Conservation (phyloP, 2,113 vertebrate species). For the Equus quagga region DNA sequence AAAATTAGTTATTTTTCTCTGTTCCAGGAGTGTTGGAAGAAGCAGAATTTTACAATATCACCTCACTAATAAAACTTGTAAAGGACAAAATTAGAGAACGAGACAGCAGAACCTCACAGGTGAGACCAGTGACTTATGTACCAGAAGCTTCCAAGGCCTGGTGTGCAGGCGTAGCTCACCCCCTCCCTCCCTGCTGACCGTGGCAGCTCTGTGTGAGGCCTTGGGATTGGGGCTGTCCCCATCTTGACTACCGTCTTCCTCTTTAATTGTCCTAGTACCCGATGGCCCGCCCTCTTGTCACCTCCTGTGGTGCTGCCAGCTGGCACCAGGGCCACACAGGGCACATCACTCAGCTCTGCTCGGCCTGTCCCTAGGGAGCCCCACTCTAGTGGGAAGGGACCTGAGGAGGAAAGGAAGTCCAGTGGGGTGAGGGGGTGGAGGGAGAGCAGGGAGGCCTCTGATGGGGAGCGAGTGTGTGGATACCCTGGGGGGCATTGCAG, state of each 20-base stretch:
- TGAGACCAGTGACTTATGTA: slow-evolving; percentile 78
- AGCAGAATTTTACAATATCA: slow-evolving; percentile 99
- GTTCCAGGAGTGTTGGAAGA: slow-evolving; percentile 96
- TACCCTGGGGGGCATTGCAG: neutral
- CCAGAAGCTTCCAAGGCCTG: neutral
- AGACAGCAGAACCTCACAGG: slow-evolving; percentile 97
- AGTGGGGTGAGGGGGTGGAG: neutral
- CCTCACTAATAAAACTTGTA: slow-evolving; percentile 98
- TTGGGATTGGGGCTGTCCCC: neutral
- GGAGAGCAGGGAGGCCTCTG: neutral
- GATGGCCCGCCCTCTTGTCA: too few species aligned
- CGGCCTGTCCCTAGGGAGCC: neutral
- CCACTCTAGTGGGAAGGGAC: neutral
- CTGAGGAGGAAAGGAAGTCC: neutral
- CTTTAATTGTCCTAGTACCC: neutral
- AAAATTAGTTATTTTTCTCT: slow-evolving; percentile 48
- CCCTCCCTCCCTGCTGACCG: accelerated
- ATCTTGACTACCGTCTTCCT: neutral
- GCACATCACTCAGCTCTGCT: neutral
- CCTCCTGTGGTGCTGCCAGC: neutral
- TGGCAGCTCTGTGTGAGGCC: neutral
- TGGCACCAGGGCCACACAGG: neutral
- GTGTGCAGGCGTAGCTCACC: accelerated
- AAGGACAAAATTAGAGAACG: slow-evolving; percentile 99
- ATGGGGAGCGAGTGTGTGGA: neutral